Evolutionary conservation across 1,140 invertebrate species (phyloP), one percentile per base, ranked within the genome.

Genomic region (Apis cerana): DNA sequence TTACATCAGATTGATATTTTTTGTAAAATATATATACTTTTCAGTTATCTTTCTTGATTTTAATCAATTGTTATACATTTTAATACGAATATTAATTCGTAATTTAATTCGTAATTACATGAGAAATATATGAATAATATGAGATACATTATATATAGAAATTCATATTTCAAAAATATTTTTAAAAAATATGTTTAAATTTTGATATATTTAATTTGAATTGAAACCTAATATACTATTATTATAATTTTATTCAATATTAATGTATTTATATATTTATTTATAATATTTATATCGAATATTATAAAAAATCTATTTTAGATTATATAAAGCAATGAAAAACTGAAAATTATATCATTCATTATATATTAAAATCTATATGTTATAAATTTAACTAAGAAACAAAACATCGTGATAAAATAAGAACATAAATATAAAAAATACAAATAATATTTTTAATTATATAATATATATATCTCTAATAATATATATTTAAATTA

Each of bases 341-440:
- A 80, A 15, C 56, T 52, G 15, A 23, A 59, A 33, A 21, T 59
- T 50, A 50, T 33, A 27, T 19, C 59, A 67, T n/a, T 13, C n/a
- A 67, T 58, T 81, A 43, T 61, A 65, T 75, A 65, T 75, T 81
- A 81, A 56, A 54, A 59, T 81, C 43, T 80, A 50, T 43, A 23
- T 12, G 27, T 17, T 33, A 81, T 81, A 81, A 75, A 81, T 75
- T 75, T 19, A 81, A 81, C n/a, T 33, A 75, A 50, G 65, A 81
- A 81, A 81, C 71, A 81, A 59, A 81, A 81, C 71, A 75, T 68
- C 1, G 9, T 8, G 23, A 1, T 17, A 17, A 59, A 23, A 59
- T 76, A 54, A 23, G 61, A 56, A 19, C 1, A n/a, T 75, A 65
- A 74, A 72, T 80, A 64, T 62, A 17, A 58, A 11, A 56, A 56